Base-by-base conservation (phyloP, 2,797 vertebrate species). In the Gymnodraco acuticeps region DNA sequence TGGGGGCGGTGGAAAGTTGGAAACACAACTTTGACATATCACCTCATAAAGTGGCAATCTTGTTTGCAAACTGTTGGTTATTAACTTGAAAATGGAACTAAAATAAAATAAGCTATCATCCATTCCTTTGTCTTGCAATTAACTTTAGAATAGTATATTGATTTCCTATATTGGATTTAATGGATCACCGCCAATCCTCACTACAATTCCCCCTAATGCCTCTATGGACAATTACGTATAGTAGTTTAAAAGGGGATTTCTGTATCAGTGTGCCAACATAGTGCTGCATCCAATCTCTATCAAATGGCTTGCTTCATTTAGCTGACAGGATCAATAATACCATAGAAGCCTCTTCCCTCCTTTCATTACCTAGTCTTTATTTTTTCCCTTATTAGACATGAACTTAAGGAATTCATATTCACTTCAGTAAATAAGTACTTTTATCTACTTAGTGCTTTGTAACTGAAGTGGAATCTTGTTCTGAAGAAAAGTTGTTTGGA, bases 231-330 rank as follows among this genome's bases (percentile, higher is more conserved):
- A 46, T 64, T 53, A 62, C 51, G 8, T 51, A 33, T 71, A 56
- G 41, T 63, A 42, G n/a, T 70, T 48, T 73, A 23, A 53, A 80
- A 64, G 61, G 27, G 47, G 19, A 59, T 63, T 83, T 27, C 4
- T 43, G n/a, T 64, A 66, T 20, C 45, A 17, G 17, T 27, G 48
- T 62, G 66, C 51, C 58, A 60, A 58, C 3, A 71, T 45, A 75
- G 54, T 72, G 65, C 64, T 73, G 77, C 75, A 65, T 10, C 5
- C 58, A 85, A 80, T 17, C 66, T 84, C 33, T 86, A 90, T 91
- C 88, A n/a, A 41, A 78, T 65, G 68, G 52, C 84, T 62, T 46
- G 69, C 63, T 78, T 68, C 52, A 70, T 64, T 70, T 65, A 59
- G 70, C 27, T 38, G 4, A 64, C 38, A 65, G 5, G 43, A 75